Base-by-base conservation (phyloP, 2,113 vertebrate species). In the Pleuronectes platessa region DNA sequence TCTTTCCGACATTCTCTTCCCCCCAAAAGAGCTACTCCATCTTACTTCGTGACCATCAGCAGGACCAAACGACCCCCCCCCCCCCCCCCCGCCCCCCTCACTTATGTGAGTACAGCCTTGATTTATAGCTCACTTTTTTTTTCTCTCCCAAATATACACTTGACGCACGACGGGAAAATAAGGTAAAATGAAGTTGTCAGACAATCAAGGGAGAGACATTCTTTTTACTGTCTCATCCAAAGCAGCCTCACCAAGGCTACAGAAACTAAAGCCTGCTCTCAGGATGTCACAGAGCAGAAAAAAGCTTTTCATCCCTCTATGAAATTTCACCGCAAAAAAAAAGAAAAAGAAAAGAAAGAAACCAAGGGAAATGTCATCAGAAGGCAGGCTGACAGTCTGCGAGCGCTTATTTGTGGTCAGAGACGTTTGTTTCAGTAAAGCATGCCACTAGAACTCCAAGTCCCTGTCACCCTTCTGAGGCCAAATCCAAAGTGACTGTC, bases 401-500 rank as follows among this genome's bases (percentile, higher is more conserved):
- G 81, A 67, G 76, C 35, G 40, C 73, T 79, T 87, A 78, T 88
- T 75, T 83, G 83, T 71, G 78, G 88, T 84, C 84, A 81, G 76
- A 79, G 75, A 76, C 26, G 68, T 82, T 79, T 86, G 86, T 91
- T 90, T 91, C 74, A 81, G 85, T 90, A 88, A 88, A 90, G 84
- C 76, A 74, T 84, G 89, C 88, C 88, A 90, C 83, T 85, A 74
- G 67, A 84, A 86, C 86, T 92, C 87, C 85, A 23, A 90, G 87
- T 88, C 83, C 69, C 88, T 83, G 92, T 94, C 92, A 92, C 77
- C 87, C 85, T 77, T 91, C 78, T 79, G 75, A 77, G 76, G 79
- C 76, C 90, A 92, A 92, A 94, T 92, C 73, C 76, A 74, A 90
- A 89, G 88, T 91, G 92, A 94, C 90, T 88, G 82, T 75, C 81